phyloP scores from a whole-genome alignment of 2,113 vertebrate genomes.

The Cephalopterus ornatus region DNA sequence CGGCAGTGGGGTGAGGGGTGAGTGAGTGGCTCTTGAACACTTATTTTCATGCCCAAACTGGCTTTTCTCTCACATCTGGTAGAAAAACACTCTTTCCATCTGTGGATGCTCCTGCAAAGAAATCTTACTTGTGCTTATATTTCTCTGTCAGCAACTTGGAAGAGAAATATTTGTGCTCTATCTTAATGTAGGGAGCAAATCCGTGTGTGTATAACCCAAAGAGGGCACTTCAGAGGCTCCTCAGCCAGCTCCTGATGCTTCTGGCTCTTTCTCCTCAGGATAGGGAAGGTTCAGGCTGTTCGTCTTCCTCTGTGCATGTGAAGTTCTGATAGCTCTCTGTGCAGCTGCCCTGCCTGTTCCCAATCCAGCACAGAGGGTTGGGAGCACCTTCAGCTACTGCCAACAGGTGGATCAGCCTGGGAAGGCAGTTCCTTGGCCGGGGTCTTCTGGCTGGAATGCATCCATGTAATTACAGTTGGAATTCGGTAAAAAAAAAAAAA shows the following conservation, averaged over 20 bases:
- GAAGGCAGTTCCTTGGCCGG: fast-evolving
- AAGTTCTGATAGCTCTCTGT: fast-evolving
- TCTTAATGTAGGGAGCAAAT: not conserved
- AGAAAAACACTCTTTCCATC: not conserved
- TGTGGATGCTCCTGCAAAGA: not conserved
- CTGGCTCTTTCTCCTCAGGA: not conserved
- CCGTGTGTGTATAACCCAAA: fast-evolving
- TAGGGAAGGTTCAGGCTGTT: not conserved
- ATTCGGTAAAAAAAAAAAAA: not conserved
- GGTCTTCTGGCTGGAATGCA: not conserved
- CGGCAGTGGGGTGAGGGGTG: not conserved
- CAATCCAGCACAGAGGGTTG: not conserved
- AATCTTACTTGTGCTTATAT: not conserved
- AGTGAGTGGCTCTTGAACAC: not conserved
- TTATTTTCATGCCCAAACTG: not conserved
- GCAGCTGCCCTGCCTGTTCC: not conserved
- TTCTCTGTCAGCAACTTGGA: not conserved
- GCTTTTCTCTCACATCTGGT: not conserved
- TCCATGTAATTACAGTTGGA: fast-evolving
- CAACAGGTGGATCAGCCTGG: not conserved
- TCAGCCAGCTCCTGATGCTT: not conserved
- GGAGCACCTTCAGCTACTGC: not conserved
- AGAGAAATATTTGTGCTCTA: not conserved
- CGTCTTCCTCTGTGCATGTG: not conserved
- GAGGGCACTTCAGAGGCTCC: not conserved